phyloP scores from a whole-genome alignment of 1,140 invertebrate species.

The Lasaia peninsularis region DNA sequence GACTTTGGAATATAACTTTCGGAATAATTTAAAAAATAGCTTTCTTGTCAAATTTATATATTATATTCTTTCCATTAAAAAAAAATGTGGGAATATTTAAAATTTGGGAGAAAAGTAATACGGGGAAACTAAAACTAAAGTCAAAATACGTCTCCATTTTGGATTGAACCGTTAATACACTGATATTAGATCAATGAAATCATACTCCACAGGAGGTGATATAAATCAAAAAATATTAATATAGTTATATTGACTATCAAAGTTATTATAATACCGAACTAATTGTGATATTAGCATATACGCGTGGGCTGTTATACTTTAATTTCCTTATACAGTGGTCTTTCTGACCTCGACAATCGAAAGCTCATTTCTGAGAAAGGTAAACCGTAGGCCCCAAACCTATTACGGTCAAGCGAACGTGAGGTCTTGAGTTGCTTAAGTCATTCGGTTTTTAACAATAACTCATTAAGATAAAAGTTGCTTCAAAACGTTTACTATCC shows the following conservation, averaged over 20 bases:
- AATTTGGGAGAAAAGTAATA: too few species aligned
- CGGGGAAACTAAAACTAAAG: too few species aligned
- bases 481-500: conserved; percentile 28
- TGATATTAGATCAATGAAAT: too few species aligned
- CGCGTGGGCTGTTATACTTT: conserved; percentile 11
- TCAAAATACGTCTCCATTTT: too few species aligned
- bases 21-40: too few species aligned
- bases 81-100: too few species aligned
- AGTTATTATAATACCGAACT: background rate
- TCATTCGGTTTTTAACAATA: conserved; percentile 26
- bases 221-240: background rate
- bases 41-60: too few species aligned
- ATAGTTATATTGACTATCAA: background rate
- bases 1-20: too few species aligned
- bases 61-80: too few species aligned
- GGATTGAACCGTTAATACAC: too few species aligned
- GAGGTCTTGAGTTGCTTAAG: conserved; percentile 18
- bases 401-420: conserved; percentile 22
- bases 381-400: conserved; percentile 16
- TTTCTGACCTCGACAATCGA: conserved; percentile 16
- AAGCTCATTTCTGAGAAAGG: conserved; percentile 16
- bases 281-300: background rate
- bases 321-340: conserved; percentile 9
- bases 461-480: conserved; percentile 33
- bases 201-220: background rate